These are phyloP conservation scores for Siniperca chuatsi DNA, from an alignment of 2,113 vertebrate genomes.

Conservation along the genomic window DNA sequence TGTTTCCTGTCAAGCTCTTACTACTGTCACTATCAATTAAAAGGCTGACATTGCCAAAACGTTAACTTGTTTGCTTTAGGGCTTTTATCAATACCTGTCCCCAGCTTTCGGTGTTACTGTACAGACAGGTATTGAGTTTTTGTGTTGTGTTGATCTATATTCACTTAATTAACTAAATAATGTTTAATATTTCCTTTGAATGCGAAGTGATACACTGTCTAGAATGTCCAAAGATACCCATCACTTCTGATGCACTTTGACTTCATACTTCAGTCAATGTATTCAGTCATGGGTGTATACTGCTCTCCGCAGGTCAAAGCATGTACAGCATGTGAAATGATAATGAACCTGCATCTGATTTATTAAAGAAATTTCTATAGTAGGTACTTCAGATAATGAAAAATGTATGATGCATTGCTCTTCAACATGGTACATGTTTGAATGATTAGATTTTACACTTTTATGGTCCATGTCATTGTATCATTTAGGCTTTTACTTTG, in stretches of 20 bases:
- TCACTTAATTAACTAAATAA: too few species aligned
- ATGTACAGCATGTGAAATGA: slow-evolving; percentile 9
- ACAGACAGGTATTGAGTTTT: too few species aligned
- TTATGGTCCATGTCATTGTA: neutral
- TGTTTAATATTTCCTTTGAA: neutral
- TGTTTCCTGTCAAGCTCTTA: neutral
- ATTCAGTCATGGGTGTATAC: slow-evolving; percentile 19
- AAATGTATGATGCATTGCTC: neutral
- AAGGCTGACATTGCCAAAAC: neutral
- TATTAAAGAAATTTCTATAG: neutral
- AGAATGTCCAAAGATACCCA: neutral
- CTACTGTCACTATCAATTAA: neutral
- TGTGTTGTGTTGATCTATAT: neutral
- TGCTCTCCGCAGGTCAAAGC: slow-evolving; percentile 52
- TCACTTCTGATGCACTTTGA: neutral
- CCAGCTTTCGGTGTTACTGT: neutral
- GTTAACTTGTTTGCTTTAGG: neutral
- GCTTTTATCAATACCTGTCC: neutral
- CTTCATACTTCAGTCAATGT: neutral
- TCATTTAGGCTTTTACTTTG: neutral
- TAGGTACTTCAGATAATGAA: neutral
- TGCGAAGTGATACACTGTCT: neutral
- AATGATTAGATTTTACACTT: neutral
- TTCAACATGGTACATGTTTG: neutral
- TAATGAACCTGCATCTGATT: slow-evolving; percentile 14